Evolutionary conservation across 1,140 invertebrate species (phyloP).

Genomic region (Drosophila grimshawi): DNA sequence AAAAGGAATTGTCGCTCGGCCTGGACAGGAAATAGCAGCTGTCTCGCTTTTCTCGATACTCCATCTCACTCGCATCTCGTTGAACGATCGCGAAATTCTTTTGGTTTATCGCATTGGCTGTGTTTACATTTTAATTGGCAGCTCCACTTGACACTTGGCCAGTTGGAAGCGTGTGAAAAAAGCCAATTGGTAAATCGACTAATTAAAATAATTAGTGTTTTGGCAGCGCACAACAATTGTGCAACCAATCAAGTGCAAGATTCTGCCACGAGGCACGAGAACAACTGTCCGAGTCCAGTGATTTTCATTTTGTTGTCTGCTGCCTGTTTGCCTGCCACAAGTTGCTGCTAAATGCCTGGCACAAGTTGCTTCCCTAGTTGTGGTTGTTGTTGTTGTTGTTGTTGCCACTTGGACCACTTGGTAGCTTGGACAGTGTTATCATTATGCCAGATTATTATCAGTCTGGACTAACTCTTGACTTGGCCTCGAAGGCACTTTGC

Average conservation of each 20-base stretch:
- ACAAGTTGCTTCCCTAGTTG: not conserved
- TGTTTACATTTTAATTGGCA: slow-evolving; percentile 62
- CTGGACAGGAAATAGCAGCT: slow-evolving; percentile 36
- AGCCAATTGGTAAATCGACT: slow-evolving; percentile 47
- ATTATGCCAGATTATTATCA: slow-evolving; percentile 76
- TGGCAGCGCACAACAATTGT: slow-evolving; percentile 19
- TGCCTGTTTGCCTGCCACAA: slow-evolving; percentile 18
- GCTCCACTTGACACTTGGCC: slow-evolving; percentile 25
- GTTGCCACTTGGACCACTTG: not conserved
- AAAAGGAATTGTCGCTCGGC: slow-evolving; percentile 64
- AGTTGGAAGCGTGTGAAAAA: slow-evolving; percentile 47
- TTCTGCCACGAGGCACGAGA: slow-evolving; percentile 16
- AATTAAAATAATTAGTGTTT: slow-evolving; percentile 62
- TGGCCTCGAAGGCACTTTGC: slow-evolving; percentile 10
- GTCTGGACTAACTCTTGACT: slow-evolving; percentile 8
- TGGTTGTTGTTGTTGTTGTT: not conserved
- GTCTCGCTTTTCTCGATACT: not conserved
- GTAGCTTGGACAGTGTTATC: slow-evolving; percentile 55
- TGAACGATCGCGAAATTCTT: slow-evolving; percentile 4
- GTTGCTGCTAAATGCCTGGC: slow-evolving; percentile 35
- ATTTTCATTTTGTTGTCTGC: slow-evolving; percentile 12
- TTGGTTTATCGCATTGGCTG: not conserved
- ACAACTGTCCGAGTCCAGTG: not conserved
- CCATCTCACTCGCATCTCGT: not conserved
- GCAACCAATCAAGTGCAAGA: slow-evolving; percentile 36